phyloP scores from a whole-genome alignment of 2,113 vertebrate genomes.

The human (Homo sapiens) region GRCh38 chr4:56464501-56465000 shows the following conservation, averaged over 20 bases:
- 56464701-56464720: neutral
- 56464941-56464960: neutral
- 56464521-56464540: neutral
- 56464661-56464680: neutral
- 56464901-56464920: neutral
- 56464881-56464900: neutral
- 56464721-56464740: neutral
- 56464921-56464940: neutral
- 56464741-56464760: neutral
- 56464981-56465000: neutral
- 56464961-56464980: neutral
- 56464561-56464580: neutral
- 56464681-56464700: neutral
- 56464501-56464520: neutral
- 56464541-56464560: neutral
- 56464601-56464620: neutral
- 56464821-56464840: neutral
- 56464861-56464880: neutral
- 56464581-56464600: conserved; percentile 21
- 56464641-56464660: neutral
- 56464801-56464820: neutral
- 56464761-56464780: neutral
- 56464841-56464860: neutral
- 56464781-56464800: neutral
- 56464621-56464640: neutral